Evolutionary conservation across 2,113 vertebrate species (phyloP).

Genomic region (Pipa parva): DNA sequence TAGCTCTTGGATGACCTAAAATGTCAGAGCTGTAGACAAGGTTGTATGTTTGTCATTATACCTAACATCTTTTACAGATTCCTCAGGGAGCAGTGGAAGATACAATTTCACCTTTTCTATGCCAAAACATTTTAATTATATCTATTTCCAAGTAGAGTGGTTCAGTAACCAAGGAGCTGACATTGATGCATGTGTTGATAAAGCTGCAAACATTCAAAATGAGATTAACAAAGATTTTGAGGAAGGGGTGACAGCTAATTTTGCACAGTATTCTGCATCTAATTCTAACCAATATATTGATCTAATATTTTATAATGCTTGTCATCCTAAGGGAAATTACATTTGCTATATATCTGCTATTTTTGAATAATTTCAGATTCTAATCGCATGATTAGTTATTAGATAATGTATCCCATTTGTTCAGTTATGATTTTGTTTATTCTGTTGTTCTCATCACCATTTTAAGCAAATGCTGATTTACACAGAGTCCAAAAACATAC

Average conservation of each 20-base stretch:
- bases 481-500: too few relatives aligned
- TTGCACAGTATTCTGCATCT: slow-evolving; percentile 93
- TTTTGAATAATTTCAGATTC: slow-evolving; percentile 8
- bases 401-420: too few relatives aligned
- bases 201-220: slow-evolving; percentile 99
- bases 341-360: slow-evolving; percentile 52
- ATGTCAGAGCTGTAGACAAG: slow-evolving; percentile 71
- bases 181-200: slow-evolving; percentile 99
- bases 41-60: slow-evolving; percentile 82
- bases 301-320: slow-evolving; percentile 87
- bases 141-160: slow-evolving; percentile 94
- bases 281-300: slow-evolving; percentile 90
- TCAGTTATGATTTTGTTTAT: too few relatives aligned
- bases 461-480: too few relatives aligned
- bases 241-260: slow-evolving; percentile 99
- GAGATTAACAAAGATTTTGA: slow-evolving; percentile 99
- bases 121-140: slow-evolving; percentile 99
- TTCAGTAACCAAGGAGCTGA: slow-evolving; percentile 99
- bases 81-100: slow-evolving; percentile 80
- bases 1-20: slow-evolving; percentile 69
- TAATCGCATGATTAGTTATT: too few relatives aligned
- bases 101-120: slow-evolving; percentile 88
- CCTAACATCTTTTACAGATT: slow-evolving; percentile 77
- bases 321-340: slow-evolving; percentile 65
- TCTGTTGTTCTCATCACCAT: too few relatives aligned